Percentiles rank a stretch among this genome's conserved stretches.
Conservation (phyloP, 2,888 invertebrate genomes). For the Dasypogon diadema region DNA sequence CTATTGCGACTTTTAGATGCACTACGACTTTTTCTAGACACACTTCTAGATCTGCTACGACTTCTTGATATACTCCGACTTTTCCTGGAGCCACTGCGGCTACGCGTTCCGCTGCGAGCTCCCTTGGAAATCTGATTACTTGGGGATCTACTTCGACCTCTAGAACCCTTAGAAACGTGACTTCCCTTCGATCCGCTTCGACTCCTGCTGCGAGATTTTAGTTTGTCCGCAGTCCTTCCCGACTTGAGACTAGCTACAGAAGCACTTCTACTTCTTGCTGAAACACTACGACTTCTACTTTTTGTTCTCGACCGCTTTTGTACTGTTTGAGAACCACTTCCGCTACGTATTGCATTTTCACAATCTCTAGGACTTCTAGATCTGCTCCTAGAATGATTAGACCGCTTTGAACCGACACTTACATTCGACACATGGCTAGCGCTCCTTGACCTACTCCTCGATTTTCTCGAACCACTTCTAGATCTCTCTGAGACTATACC, state of each 20-base stretch:
- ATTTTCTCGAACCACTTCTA: constrained; percentile 56
- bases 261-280: constrained; percentile 56
- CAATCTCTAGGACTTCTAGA: constrained; percentile 56
- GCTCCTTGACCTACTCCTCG: constrained; percentile 56
- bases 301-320: constrained; percentile 56
- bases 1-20: constrained; percentile 52
- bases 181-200: background rate
- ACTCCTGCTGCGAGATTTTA: too few relatives aligned
- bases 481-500: constrained; percentile 52
- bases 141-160: constrained; percentile 60
- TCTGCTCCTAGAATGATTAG: constrained; percentile 55
- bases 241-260: constrained; percentile 1
- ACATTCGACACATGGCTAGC: constrained; percentile 61
- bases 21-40: constrained; percentile 27
- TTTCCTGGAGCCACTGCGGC: constrained; percentile 58
- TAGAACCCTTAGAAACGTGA: constrained; percentile 56
- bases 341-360: constrained; percentile 17
- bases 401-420: constrained; percentile 27
- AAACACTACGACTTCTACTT: constrained; percentile 56
- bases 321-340: constrained; percentile 54
- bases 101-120: constrained; percentile 60
- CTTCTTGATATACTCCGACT: constrained; percentile 61
- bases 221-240: too few relatives aligned
- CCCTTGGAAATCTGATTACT: constrained; percentile 59
- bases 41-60: constrained; percentile 61